Percentiles rank a stretch among this genome's conserved stretches.
Evolutionary conservation across 1,140 invertebrate species (phyloP).

Genomic region (Hyles euphorbiae): DNA sequence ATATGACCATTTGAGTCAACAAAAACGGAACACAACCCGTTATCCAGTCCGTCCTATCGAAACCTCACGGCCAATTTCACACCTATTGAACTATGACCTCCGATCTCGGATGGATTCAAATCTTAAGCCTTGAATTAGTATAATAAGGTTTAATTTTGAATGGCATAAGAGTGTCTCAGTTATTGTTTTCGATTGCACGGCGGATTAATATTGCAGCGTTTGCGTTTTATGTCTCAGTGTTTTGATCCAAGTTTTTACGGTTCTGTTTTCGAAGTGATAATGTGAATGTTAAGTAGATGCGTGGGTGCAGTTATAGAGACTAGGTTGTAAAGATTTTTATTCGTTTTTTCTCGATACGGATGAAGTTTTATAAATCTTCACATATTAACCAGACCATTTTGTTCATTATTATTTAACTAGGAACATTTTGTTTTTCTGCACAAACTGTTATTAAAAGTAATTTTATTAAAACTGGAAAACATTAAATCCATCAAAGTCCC

Average conservation of each 20-base stretch:
- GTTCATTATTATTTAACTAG: too few relatives aligned
- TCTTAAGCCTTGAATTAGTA: not conserved
- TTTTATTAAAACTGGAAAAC: too few relatives aligned
- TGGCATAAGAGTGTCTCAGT: conserved; percentile 15
- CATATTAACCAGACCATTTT: too few relatives aligned
- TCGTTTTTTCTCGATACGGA: too few relatives aligned
- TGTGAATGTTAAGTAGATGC: too few relatives aligned
- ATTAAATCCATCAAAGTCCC: too few relatives aligned
- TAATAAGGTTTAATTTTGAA: conserved; percentile 15
- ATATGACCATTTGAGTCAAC: conserved; percentile 5
- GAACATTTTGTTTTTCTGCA: too few relatives aligned
- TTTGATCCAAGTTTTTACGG: not conserved
- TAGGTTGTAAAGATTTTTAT: too few relatives aligned
- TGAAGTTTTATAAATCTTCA: too few relatives aligned
- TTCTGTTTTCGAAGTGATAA: too few relatives aligned
- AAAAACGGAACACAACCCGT: conserved; percentile 23
- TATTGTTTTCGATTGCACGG: conserved; percentile 10
- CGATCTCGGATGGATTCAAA: not conserved
- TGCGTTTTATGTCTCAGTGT: conserved; percentile 1
- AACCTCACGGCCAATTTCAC: conserved; percentile 38
- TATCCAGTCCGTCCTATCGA: conserved; percentile 33
- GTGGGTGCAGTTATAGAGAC: too few relatives aligned
- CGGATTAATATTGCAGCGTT: conserved; percentile 1
- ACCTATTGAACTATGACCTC: conserved; percentile 31
- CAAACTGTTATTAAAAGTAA: too few relatives aligned